These are phyloP conservation scores for Crocidura indochinensis DNA, from an alignment of 2,797 vertebrate genomes.

Conservation along the genomic window DNA sequence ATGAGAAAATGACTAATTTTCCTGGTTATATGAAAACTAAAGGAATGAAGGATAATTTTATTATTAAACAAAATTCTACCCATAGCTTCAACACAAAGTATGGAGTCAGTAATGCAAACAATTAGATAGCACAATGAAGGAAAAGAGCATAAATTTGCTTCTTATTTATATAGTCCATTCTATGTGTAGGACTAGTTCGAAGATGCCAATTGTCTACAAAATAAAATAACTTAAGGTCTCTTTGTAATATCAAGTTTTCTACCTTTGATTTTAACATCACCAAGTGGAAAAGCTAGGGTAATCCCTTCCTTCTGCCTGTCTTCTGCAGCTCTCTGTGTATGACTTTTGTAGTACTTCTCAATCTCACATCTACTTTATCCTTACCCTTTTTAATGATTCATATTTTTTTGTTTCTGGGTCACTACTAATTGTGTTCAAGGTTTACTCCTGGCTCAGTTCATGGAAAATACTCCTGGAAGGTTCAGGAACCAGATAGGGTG, in stretches of 20 bases:
- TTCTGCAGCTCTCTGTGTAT: not conserved
- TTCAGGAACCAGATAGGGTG: too few species aligned
- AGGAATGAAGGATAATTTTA: not conserved
- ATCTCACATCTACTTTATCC: not conserved
- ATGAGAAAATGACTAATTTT: conserved; percentile 4
- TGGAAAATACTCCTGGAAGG: too few species aligned
- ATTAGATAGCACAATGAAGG: not conserved
- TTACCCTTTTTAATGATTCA: not conserved
- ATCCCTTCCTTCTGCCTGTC: too few species aligned
- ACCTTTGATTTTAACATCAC: not conserved
- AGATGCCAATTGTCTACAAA: not conserved
- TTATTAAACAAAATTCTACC: not conserved
- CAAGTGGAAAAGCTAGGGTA: too few species aligned
- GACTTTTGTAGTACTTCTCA: not conserved
- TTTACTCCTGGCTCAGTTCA: too few species aligned
- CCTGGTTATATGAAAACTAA: not conserved
- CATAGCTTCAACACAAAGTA: not conserved
- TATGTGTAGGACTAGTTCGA: not conserved
- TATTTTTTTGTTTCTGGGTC: not conserved
- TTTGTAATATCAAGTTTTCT: not conserved
- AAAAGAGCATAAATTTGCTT: not conserved
- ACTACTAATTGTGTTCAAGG: too few species aligned
- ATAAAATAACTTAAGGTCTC: conserved; percentile 40
- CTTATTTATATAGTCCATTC: conserved; percentile 35
- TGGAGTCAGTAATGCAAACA: not conserved